Evolutionary conservation across 2,888 invertebrate genomes (phyloP), one percentile per base, ranked within the genome.

Genomic region (Colletes collaris): DNA sequence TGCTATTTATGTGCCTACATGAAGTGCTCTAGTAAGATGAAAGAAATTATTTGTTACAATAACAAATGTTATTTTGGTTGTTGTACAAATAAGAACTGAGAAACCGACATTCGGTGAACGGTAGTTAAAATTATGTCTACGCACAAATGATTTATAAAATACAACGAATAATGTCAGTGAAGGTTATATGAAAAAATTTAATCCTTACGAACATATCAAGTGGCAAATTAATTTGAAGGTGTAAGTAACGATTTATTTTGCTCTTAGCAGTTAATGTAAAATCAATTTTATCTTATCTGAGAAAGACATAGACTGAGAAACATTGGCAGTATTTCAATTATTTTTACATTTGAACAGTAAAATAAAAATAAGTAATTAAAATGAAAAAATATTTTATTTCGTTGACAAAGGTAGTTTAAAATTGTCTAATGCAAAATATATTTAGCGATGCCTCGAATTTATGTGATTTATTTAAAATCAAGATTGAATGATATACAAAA

Each of bases 281-380:
- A 37, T 27, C 44, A 68, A 55, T 2, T 76, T n/a, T 67, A 63
- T 62, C 79, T 55, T 67, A 60, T 65, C 58, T 27, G n/a, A n/a
- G 10, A 46, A 13, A 63, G 52, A 40, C 55, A 0, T 76, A 83
- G 73, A 76, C 68, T 77, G 52, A 77, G 40, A 53, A 40, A 56
- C 55, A 53, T 62, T 64, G 50, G 55, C 80, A 86, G 84, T 86
- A 84, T 84, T 86, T 65, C 37, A 52, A 71, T 62, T 72, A 63
- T 49, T 55, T 70, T 63, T 59, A 64, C 52, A 78, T 69, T 53
- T 35, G 63, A 63, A 49, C 40, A 53, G 55, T 74, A 66, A 27
- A 50, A 37, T 71, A 46, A 8, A 49, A 55, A 67, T 55, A 44
- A 69, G 44, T 19, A n/a, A n/a, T 56, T 19, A 19, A 64, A 46